These are phyloP conservation scores for Linyphia triangularis DNA, from an alignment of 2,888 invertebrate genomes.

Conservation along the genomic window DNA sequence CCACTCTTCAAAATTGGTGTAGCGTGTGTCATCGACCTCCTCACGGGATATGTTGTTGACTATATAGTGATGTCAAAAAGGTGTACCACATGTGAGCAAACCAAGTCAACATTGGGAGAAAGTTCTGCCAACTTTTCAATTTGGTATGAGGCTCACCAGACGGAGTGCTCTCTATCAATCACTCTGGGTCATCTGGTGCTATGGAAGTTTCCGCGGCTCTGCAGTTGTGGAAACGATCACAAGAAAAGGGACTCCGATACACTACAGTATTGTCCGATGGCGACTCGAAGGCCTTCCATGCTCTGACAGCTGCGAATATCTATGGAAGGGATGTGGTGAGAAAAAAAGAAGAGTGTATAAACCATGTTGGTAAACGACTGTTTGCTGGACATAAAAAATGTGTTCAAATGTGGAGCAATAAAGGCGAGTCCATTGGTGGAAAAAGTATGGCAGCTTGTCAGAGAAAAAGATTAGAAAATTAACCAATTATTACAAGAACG, in stretches of 20 bases:
- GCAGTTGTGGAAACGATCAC: background rate
- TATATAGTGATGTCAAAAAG: too few relatives aligned
- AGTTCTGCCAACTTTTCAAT: too few relatives aligned
- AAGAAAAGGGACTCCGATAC: conserved; percentile 5
- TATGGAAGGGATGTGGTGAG: conserved; percentile 23
- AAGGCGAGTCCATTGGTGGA: conserved; percentile 32
- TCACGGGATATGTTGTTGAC: too few relatives aligned
- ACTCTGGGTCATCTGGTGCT: conserved; percentile 1
- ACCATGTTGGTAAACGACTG: conserved; percentile 32
- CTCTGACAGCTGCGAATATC: background rate
- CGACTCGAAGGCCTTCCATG: conserved; percentile 19
- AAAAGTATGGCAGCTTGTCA: conserved; percentile 2
- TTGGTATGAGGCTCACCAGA: background rate
- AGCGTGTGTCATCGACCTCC: too few relatives aligned
- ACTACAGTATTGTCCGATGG: conserved; percentile 32
- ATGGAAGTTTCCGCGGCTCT: background rate
- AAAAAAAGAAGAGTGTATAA: conserved; percentile 51
- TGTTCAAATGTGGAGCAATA: conserved; percentile 1
- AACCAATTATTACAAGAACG: background rate
- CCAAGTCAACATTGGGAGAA: too few relatives aligned
- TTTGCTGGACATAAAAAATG: conserved; percentile 2
- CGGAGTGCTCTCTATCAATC: background rate
- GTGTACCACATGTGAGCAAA: too few relatives aligned
- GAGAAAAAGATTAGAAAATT: conserved; percentile 10
- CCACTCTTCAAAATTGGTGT: too few relatives aligned